phyloP scores from a whole-genome alignment of 2,113 vertebrate species.

The Leptobrachium leishanense region DNA sequence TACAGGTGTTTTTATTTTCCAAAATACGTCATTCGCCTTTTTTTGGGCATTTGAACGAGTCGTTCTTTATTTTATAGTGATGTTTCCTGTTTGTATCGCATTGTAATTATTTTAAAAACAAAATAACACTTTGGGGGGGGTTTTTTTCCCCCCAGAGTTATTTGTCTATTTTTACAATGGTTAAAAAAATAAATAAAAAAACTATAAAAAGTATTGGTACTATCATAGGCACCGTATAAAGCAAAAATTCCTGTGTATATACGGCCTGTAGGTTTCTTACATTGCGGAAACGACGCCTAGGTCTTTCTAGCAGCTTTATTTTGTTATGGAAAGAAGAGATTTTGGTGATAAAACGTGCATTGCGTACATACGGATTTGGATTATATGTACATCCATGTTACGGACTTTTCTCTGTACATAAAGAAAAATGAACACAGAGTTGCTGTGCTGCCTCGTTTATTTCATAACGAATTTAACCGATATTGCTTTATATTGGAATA shows the following conservation, averaged over 20 bases:
- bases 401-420: conserved; percentile 38
- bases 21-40: background rate
- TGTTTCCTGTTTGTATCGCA: conserved; percentile 22
- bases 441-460: conserved; percentile 2
- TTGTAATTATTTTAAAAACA: conserved; percentile 15
- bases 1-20: background rate
- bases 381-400: conserved; percentile 14
- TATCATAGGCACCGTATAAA: background rate
- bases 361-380: conserved; percentile 29
- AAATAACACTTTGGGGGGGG: too few species aligned
- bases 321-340: background rate
- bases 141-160: conserved; percentile 16
- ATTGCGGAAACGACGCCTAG: conserved; percentile 12
- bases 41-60: background rate
- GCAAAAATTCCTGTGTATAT: conserved; percentile 1
- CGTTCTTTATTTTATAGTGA: conserved; percentile 1
- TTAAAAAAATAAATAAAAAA: background rate
- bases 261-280: conserved; percentile 14
- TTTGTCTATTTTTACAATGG: conserved; percentile 37
- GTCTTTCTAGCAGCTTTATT: conserved; percentile 31
- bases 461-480: too few species aligned
- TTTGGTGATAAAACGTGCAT: background rate
- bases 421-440: conserved; percentile 6
- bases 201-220: conserved; percentile 18
- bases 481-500: too few species aligned